A percentile compares a stretch with the other conserved stretches of the same genome.
phyloP scores from a whole-genome alignment of 2,888 invertebrate genomes.

The Ptilodon capucinus region DNA sequence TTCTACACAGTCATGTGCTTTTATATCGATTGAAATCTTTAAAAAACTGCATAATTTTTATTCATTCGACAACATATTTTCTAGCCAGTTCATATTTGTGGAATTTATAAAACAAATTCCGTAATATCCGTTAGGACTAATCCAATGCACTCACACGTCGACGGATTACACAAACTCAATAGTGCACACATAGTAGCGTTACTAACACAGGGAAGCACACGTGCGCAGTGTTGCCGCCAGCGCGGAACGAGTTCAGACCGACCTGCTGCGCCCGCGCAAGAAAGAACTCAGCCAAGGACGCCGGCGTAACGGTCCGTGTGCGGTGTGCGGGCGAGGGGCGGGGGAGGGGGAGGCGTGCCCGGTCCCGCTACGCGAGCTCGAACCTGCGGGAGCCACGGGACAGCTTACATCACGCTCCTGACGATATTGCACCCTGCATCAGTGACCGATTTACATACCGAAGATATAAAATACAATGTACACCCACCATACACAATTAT shows the following conservation, averaged over 20 bases:
- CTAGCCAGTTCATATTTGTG: slow-evolving; percentile 49
- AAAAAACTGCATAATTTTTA: background rate
- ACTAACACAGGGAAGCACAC: slow-evolving; percentile 55
- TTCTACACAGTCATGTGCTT: background rate
- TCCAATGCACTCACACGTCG: slow-evolving; percentile 60
- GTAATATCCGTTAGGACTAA: slow-evolving; percentile 80
- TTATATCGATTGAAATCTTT: background rate
- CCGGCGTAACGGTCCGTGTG: slow-evolving; percentile 72
- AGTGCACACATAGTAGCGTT: slow-evolving; percentile 37
- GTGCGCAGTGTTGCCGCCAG: slow-evolving; percentile 61
- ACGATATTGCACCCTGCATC: slow-evolving; percentile 9
- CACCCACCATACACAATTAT: too few relatives aligned
- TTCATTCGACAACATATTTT: background rate
- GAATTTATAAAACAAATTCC: slow-evolving; percentile 72
- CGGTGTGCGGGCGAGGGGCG: slow-evolving; percentile 28
- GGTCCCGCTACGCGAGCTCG: slow-evolving; percentile 47
- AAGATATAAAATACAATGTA: too few relatives aligned
- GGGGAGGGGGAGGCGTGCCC: slow-evolving; percentile 12
- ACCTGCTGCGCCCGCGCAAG: slow-evolving; percentile 76
- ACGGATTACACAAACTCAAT: slow-evolving; percentile 15
- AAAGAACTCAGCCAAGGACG: slow-evolving; percentile 83
- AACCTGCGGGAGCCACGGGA: slow-evolving; percentile 21
- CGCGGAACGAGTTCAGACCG: slow-evolving; percentile 75
- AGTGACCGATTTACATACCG: background rate
- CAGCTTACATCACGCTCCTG: slow-evolving; percentile 17